phyloP scores from a whole-genome alignment of 2,888 invertebrate species.

The Smittia aterrima region DNA sequence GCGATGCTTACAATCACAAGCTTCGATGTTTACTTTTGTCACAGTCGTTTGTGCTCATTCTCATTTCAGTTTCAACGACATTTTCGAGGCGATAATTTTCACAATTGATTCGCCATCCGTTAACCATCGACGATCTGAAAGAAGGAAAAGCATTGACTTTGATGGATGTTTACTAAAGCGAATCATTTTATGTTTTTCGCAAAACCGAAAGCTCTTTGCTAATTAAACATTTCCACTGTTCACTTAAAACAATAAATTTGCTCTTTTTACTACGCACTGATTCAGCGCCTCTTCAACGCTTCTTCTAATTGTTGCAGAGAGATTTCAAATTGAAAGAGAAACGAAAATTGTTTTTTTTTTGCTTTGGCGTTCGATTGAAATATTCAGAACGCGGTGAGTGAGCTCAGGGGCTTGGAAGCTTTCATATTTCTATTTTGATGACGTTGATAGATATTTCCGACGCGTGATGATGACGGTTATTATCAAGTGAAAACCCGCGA shows the following conservation, averaged over 20 bases:
- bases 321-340: conserved; percentile 4
- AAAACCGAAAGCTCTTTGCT: background rate
- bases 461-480: background rate
- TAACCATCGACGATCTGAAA: background rate
- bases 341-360: background rate
- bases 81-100: conserved; percentile 11
- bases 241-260: conserved; percentile 4
- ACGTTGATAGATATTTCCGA: background rate
- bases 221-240: background rate
- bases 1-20: background rate
- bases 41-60: conserved; percentile 1
- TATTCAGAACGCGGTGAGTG: background rate
- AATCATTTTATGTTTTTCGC: background rate
- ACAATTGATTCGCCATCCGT: background rate
- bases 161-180: background rate
- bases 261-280: conserved; percentile 25
- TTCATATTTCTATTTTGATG: background rate
- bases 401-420: background rate
- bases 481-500: background rate
- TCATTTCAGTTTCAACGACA: background rate
- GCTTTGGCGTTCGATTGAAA: too few species aligned
- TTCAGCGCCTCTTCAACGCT: background rate
- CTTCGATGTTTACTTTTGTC: background rate
- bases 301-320: background rate
- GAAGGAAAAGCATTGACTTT: background rate